Base-by-base conservation (phyloP, 2,113 vertebrate genomes). In the Sinocyclocheilus anshuiensis region DNA sequence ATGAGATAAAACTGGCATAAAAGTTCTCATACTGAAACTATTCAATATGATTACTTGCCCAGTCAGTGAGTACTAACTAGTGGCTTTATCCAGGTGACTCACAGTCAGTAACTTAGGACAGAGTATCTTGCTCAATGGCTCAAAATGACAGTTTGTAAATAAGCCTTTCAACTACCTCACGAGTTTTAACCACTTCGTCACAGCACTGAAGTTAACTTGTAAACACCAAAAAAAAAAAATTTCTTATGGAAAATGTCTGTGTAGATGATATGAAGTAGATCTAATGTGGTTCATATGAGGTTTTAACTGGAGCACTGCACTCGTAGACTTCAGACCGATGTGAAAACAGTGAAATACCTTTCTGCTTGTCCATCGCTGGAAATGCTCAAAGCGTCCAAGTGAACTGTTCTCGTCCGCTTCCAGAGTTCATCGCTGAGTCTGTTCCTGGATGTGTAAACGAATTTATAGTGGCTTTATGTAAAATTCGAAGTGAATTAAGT, bases 341-440 rank as follows among this genome's bases (percentile, higher is more conserved):
- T 63, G 22, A 63, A 22, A 61, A 61, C 33, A 63, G 57, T 3
- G 1, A 6, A 55, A 33, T 78, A 92, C 92, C 92, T 91, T 91
- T 91, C 59, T 91, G 92, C 88, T 86, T 91, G 89, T 92, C 91
- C 92, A 92, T 92, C 1, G 61, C 83, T 85, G 89, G 61, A 71
- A 65, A 87, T 26, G 45, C 80, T 89, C 79, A 90, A 78, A 86
- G 83, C 42, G 81, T 77, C 83, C 57, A 45, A 81, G 78, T 65
- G 48, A 86, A 80, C 82, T 48, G 57, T 61, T 29, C 36, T 48
- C 69, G 83, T 36, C 78, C 75, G 53, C 81, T 22, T 65, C 82
- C 83, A 71, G 71, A 87, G 87, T 42, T 82, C 90, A 89, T 90
- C 67, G 78, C 67, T 65, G n/a, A 18, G 36, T 82, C 50, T 57